phyloP scores from a whole-genome alignment of 2,113 vertebrate genomes.

The Coptodon bakossiorum region DNA sequence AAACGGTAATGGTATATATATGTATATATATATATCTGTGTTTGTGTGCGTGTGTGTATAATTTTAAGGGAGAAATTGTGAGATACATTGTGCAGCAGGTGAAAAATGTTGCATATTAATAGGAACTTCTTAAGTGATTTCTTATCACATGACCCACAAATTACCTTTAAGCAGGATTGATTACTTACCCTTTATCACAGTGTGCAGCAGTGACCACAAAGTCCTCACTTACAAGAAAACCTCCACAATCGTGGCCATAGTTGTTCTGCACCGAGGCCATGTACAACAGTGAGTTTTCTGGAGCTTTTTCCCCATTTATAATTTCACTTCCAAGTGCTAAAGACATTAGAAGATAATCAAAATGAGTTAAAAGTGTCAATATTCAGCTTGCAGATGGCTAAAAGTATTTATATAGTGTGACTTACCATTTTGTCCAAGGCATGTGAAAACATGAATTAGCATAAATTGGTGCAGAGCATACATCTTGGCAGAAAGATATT shows the following conservation, averaged over 20 bases:
- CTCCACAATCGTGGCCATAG: rapidly evolving
- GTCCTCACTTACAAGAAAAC: not conserved
- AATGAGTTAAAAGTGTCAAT: not conserved
- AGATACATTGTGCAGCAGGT: not conserved
- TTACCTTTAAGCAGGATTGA: not conserved
- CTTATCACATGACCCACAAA: not conserved
- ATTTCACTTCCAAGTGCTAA: not conserved
- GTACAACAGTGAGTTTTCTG: not conserved
- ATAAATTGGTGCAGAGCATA: not conserved
- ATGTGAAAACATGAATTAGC: not conserved
- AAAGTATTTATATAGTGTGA: not conserved
- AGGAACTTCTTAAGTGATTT: rapidly evolving
- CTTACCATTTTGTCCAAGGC: not conserved
- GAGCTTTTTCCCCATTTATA: not conserved
- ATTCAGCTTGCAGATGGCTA: not conserved
- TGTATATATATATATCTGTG: not conserved
- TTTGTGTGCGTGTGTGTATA: rapidly evolving
- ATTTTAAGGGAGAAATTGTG: not conserved
- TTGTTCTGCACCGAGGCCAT: not conserved
- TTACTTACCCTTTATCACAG: not conserved
- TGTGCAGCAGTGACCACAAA: not conserved
- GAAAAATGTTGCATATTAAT: not conserved
- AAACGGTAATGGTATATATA: not conserved
- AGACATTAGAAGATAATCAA: not conserved
- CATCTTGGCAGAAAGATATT: not conserved